Evolutionary conservation across 2,888 invertebrate genomes (phyloP), one percentile per base, ranked within the genome.

Genomic region (Sicus ferrugineus): DNA sequence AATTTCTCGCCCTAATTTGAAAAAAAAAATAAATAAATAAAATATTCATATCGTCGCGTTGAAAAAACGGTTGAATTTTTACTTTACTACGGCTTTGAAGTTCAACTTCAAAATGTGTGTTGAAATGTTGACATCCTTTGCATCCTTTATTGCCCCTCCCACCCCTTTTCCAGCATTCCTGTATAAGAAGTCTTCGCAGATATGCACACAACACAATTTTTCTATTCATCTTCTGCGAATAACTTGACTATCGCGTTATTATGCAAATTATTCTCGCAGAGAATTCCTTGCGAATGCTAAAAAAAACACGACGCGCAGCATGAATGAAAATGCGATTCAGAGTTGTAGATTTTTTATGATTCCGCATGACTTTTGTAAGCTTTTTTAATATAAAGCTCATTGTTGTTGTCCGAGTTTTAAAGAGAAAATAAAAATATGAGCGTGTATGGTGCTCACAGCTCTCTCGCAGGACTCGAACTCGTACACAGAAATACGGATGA

Each of bases 191-290:
- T 14, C 38, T 21, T 61, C 3, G 42, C 61, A 7, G n/a, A n/a
- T n/a, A n/a, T n/a, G n/a, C n/a, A n/a, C n/a, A n/a, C n/a, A n/a
- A n/a, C n/a, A n/a, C n/a, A n/a, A n/a, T 28, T 52, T 3, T 6
- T 9, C 21, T 23, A 52, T 52, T 52, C 23, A 52, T 52, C 11
- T 52, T 52, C 19, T 52, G 50, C 23, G 50, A 52, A 52, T 52
- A 46, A 11, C 50, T 52, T 52, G 50, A 21, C 3, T n/a, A 21
- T 54, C 59, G 31, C 26, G 30, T 48, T 67, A 21, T 67, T 48
- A 67, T 67, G 67, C 59, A 67, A 67, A 67, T 67, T 67, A 59
- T 59, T 67, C 46, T 59, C 48, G 59, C 67, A 46, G 31, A 46
- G 19, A 61, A 61, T 28, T 59, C 16, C 31, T 21, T 48, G 54